A percentile compares a stretch with the other conserved stretches of the same genome.
Evolutionary conservation across 2,888 invertebrate genomes (phyloP).

Genomic region (Tenthredo livida): DNA sequence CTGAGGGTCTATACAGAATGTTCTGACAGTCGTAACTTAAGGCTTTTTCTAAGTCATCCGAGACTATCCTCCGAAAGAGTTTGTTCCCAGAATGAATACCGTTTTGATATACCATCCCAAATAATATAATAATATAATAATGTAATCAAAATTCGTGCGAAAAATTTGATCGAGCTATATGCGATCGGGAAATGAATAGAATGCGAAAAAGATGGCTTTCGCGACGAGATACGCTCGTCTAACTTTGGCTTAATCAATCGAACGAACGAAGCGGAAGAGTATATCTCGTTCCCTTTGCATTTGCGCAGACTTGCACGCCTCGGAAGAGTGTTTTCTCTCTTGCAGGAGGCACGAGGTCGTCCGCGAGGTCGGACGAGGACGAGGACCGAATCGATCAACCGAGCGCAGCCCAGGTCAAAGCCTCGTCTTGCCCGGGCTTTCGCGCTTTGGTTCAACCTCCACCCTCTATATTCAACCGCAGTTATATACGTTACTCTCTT

Average conservation of each 20-base stretch:
- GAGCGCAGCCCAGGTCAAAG: constrained; percentile 57
- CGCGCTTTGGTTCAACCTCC: constrained; percentile 34
- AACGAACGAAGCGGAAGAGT: not conserved
- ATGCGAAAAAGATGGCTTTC: not conserved
- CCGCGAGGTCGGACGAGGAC: constrained; percentile 48
- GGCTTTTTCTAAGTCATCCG: not conserved
- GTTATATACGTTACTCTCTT: not conserved
- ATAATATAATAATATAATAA: too few species aligned
- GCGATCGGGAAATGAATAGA: not conserved
- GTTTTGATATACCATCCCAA: not conserved
- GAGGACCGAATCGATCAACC: constrained; percentile 66
- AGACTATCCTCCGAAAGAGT: not conserved
- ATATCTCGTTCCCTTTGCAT: constrained; percentile 18
- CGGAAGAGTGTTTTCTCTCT: constrained; percentile 4
- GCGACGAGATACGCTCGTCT: not conserved
- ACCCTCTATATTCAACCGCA: constrained; percentile 23
- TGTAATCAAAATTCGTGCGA: not conserved
- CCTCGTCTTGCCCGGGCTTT: constrained; percentile 55
- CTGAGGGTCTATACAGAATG: not conserved
- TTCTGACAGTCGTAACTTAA: constrained; percentile 26
- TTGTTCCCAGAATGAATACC: not conserved
- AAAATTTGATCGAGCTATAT: not conserved
- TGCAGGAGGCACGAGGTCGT: constrained; percentile 50
- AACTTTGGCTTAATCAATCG: constrained; percentile 8
- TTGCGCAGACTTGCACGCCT: constrained; percentile 21